Base-by-base conservation (phyloP, 2,113 vertebrate genomes). In the Ictalurus furcatus region DNA sequence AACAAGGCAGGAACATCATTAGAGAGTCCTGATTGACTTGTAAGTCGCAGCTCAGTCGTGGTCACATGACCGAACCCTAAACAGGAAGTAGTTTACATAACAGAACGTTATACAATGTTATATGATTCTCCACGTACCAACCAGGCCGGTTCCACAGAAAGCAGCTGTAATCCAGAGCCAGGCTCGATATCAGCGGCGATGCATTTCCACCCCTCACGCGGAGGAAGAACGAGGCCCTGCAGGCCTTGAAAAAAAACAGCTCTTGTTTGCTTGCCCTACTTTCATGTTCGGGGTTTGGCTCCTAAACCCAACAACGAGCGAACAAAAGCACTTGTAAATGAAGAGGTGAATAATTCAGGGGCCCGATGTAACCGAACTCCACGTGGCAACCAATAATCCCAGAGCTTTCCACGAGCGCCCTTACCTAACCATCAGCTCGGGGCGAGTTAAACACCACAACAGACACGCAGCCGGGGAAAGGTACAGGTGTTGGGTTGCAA, bases 331-430 rank as follows among this genome's bases (percentile, higher is more conserved):
- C 85, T 91, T 91, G 90, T 93, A 94, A 95, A 93, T 91, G 90
- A 94, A 90, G 88, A 90, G 52, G 91, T 96, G 86, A 96, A 96
- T 96, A 94, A 96, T 96, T 95, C 84, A 96, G 92, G 30, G 82
- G 56, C 67, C 65, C 84, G 87, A 90, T 90, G 95, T 92, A 95
- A 95, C 85, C 85, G 69, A 92, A 95, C 87, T 87, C 94, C 21
- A 40, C 37, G 2, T 16, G 58, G 58, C 21, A 40, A 44, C 58
- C 58, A 23, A n/a, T 84, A 44, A 84, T 84, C 58, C 81, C 58
- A 63, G 34, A 44, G 81, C 58, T 84, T 84, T 84, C 81, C 81
- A 84, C 3, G 58, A 63, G 21, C 58, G 5, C 59, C 37, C 23
- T 63, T 84, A 63, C 58, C 81, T 44, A 6, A 13, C 21, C 58